Evolutionary conservation across 2,888 invertebrate genomes (phyloP).

Genomic region (Chalcis sispes): DNA sequence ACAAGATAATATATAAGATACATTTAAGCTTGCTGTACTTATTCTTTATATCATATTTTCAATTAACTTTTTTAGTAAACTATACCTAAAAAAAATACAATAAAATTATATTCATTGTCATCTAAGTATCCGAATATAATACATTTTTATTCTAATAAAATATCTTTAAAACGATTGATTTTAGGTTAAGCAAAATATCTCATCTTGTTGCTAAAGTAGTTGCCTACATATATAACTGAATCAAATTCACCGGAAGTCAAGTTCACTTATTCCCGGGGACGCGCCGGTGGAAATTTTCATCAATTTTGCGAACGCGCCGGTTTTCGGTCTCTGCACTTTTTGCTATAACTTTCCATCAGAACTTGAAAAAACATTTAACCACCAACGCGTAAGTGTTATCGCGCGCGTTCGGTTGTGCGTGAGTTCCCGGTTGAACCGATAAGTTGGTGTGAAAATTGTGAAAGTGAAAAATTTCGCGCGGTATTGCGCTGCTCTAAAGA

Average conservation of each 20-base stretch:
- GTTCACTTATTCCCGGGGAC: constrained; percentile 25
- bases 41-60: too few relatives aligned
- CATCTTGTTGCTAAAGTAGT: constrained; percentile 44
- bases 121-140: too few relatives aligned
- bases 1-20: too few relatives aligned
- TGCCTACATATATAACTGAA: constrained; percentile 24
- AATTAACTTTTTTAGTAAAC: too few relatives aligned
- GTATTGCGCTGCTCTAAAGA: too few relatives aligned
- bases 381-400: neutral
- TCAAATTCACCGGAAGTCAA: constrained; percentile 36
- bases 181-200: constrained; percentile 39
- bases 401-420: neutral
- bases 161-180: neutral
- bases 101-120: too few relatives aligned
- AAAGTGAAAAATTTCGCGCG: too few relatives aligned
- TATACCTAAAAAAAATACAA: too few relatives aligned
- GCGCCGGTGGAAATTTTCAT: constrained; percentile 40
- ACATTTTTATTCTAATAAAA: too few relatives aligned
- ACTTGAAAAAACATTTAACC: neutral
- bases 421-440: neutral
- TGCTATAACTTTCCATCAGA: neutral
- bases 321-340: neutral
- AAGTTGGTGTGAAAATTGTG: too few relatives aligned
- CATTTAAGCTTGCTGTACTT: too few relatives aligned
- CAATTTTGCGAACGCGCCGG: constrained; percentile 23